These are phyloP conservation scores for Drosophila kambysellisi DNA, from an alignment of 2,888 invertebrate genomes.

Conservation along the genomic window DNA sequence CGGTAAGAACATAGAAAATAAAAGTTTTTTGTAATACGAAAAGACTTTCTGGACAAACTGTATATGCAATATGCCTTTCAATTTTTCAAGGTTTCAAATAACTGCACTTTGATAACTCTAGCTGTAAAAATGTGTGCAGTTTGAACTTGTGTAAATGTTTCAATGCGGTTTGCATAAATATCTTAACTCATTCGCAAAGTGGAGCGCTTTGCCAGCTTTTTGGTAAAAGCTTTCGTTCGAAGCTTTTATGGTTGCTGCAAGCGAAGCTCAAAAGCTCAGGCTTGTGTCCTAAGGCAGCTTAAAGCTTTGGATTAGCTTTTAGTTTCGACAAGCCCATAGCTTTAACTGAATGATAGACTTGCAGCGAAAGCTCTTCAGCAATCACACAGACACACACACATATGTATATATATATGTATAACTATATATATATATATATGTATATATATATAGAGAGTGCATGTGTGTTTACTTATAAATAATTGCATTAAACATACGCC, in stretches of 20 bases:
- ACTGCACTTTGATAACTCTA: background rate
- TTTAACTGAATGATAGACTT: background rate
- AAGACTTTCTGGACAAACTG: too few relatives aligned
- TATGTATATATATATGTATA: background rate
- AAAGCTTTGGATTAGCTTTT: conserved; percentile 5
- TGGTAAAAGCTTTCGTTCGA: background rate
- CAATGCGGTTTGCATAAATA: background rate
- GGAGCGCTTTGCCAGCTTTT: background rate
- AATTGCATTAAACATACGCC: conserved; percentile 77
- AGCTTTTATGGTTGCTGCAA: background rate
- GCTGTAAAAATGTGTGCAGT: background rate
- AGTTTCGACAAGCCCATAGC: background rate
- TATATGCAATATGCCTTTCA: background rate
- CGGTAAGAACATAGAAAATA: too few relatives aligned
- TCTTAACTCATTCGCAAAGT: background rate
- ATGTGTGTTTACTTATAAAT: conserved; percentile 68
- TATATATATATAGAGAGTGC: background rate
- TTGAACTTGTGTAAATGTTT: background rate
- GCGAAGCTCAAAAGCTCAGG: conserved; percentile 12
- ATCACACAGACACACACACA: background rate
- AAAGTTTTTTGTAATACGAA: too few relatives aligned
- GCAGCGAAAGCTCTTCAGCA: conserved; percentile 15
- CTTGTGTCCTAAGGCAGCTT: conserved; percentile 22
- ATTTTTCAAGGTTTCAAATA: background rate
- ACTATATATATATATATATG: background rate